phyloP scores from a whole-genome alignment of 2,888 invertebrate genomes.

The Drosophila koepferae region DNA sequence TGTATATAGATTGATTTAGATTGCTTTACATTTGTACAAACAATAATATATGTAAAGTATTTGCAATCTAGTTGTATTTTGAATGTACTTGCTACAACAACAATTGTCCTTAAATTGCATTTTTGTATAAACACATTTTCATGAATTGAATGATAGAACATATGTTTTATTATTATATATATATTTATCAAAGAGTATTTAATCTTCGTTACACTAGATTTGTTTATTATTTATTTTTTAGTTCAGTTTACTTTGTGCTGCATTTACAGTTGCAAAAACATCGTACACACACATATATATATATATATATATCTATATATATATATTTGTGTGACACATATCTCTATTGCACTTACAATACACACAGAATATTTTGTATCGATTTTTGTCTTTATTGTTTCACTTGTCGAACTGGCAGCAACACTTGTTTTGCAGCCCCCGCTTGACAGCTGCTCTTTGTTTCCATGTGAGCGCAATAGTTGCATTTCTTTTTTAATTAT shows the following conservation, averaged over 20 bases:
- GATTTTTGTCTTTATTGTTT: constrained; percentile 72
- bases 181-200: neutral
- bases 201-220: neutral
- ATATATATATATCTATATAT: neutral
- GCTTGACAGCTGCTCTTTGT: constrained; percentile 18
- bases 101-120: neutral
- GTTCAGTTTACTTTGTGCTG: constrained; percentile 40
- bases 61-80: neutral
- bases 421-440: constrained; percentile 48
- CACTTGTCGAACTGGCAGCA: constrained; percentile 46
- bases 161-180: neutral
- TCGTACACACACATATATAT: constrained; percentile 3
- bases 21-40: neutral
- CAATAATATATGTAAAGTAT: neutral
- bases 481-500: neutral
- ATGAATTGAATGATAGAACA: neutral
- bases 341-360: constrained; percentile 33
- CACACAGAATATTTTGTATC: constrained; percentile 65
- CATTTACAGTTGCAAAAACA: constrained; percentile 42
- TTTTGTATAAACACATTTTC: constrained; percentile 1
- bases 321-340: constrained; percentile 30
- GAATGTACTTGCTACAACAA: neutral
- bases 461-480: neutral
- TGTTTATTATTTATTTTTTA: constrained; percentile 25
- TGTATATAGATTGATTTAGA: neutral